Conservation (phyloP, 2,888 invertebrate genomes). For the Drepana falcataria region DNA sequence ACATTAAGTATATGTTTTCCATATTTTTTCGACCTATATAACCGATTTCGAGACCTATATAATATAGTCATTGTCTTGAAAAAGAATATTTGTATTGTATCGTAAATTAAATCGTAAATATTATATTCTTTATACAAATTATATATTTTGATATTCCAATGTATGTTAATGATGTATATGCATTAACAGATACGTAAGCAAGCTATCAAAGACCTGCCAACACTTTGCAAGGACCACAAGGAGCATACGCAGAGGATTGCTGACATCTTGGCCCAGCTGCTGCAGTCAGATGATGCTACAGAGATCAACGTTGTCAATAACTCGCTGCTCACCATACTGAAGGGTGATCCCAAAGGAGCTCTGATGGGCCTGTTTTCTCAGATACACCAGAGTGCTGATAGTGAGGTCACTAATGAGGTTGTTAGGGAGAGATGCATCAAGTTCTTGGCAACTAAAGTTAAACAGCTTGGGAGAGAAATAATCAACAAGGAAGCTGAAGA, state of each 20-base stretch:
- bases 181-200: slow-evolving; percentile 90
- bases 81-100: too few relatives aligned
- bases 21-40: too few relatives aligned
- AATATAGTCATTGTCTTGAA: too few relatives aligned
- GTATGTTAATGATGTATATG: too few relatives aligned
- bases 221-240: slow-evolving; percentile 90
- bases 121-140: too few relatives aligned
- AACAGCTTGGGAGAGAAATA: slow-evolving; percentile 86
- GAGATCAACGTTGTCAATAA: slow-evolving; percentile 92
- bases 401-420: slow-evolving; percentile 80
- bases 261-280: slow-evolving; percentile 93
- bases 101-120: too few relatives aligned
- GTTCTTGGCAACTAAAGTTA: slow-evolving; percentile 90
- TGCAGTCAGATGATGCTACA: slow-evolving; percentile 90
- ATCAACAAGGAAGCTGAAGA: slow-evolving; percentile 92
- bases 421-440: slow-evolving; percentile 92
- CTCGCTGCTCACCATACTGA: slow-evolving; percentile 88
- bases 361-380: slow-evolving; percentile 77
- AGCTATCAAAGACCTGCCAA: slow-evolving; percentile 94
- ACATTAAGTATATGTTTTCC: too few relatives aligned
- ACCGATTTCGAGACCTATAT: too few relatives aligned
- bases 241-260: slow-evolving; percentile 92
- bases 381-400: slow-evolving; percentile 71
- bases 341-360: slow-evolving; percentile 83
- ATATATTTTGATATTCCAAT: too few relatives aligned